Conservation (phyloP, 1,140 invertebrate genomes). For the Pseudomyrmex cubaensis region DNA sequence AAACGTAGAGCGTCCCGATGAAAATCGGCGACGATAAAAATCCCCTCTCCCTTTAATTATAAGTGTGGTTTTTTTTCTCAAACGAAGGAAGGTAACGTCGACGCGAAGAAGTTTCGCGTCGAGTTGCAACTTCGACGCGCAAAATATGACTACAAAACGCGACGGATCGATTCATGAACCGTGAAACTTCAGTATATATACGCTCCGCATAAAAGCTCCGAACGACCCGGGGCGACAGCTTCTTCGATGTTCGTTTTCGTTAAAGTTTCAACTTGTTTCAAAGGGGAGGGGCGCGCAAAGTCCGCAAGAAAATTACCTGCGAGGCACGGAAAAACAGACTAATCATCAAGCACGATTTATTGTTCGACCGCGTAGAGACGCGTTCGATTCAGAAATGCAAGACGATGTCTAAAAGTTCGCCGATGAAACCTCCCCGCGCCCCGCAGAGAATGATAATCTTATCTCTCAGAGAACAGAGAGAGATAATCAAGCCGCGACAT, state of each 20-base stretch:
- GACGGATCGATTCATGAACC: constrained; percentile 22
- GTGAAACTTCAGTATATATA: constrained; percentile 7
- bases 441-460: no score
- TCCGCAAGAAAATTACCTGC: constrained; percentile 36
- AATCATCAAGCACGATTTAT: constrained; percentile 19
- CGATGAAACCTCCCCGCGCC: neutral
- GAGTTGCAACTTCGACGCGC: neutral
- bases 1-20: no score
- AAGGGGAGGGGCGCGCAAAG: constrained; percentile 9
- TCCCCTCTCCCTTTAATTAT: no score
- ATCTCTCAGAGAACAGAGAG: neutral
- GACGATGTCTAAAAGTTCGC: constrained; percentile 14
- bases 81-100: no score
- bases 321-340: constrained; percentile 18
- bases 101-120: neutral
- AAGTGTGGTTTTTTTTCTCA: neutral
- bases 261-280: constrained; percentile 42
- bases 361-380: neutral
- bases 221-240: constrained; percentile 12
- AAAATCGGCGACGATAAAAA: no score
- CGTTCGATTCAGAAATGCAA: constrained; percentile 14
- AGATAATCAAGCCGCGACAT: constrained; percentile 14
- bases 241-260: constrained; percentile 50
- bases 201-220: constrained; percentile 40
- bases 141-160: constrained; percentile 1